Conservation (phyloP, 2,113 vertebrate genomes). For the Delphinapterus leucas region DNA sequence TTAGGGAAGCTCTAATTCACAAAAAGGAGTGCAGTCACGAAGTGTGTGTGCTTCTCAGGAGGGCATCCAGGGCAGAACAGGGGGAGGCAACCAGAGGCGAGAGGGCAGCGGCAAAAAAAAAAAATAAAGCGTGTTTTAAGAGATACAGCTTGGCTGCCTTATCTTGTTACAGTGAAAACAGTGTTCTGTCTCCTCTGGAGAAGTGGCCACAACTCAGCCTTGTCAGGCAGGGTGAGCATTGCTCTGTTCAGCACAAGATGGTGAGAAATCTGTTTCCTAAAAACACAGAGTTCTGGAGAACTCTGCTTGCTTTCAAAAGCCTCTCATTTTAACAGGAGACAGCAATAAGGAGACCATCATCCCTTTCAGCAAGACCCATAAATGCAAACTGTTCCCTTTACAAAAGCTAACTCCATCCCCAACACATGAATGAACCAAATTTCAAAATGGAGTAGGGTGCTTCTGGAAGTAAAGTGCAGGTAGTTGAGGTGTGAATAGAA, state of each 20-base stretch:
- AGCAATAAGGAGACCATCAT: background rate
- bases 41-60: background rate
- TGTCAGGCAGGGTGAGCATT: rapidly evolving
- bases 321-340: background rate
- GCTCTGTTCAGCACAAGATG: background rate
- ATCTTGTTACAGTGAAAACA: constrained; percentile 32
- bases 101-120: background rate
- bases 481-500: constrained; percentile 33
- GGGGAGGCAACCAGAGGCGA: background rate
- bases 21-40: background rate
- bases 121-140: constrained; percentile 7
- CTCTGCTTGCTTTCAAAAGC: background rate
- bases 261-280: background rate
- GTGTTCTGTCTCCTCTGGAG: background rate
- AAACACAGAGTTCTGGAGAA: background rate
- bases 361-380: constrained; percentile 16
- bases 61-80: background rate
- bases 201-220: background rate
- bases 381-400: background rate
- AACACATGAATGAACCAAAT: background rate
- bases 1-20: background rate
- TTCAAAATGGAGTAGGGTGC: background rate
- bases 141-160: constrained; percentile 9
- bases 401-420: constrained; percentile 16
- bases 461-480: background rate